phyloP scores from a whole-genome alignment of 2,888 invertebrate species.

The Netelia virgata region DNA sequence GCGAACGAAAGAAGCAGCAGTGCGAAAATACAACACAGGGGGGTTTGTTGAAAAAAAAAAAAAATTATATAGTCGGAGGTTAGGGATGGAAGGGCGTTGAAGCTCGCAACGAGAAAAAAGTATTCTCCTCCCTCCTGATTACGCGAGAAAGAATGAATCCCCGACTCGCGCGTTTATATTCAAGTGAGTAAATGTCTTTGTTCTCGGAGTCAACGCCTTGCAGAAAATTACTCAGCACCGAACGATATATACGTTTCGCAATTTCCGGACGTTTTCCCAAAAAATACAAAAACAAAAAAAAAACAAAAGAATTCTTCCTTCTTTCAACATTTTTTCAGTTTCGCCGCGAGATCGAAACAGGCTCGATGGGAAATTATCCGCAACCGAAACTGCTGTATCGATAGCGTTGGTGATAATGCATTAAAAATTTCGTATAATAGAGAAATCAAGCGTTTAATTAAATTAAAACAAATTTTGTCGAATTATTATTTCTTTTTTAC shows the following conservation, averaged over 20 bases:
- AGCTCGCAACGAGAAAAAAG: slow-evolving; percentile 49
- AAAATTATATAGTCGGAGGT: not conserved
- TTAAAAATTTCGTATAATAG: too few species aligned
- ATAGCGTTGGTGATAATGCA: too few species aligned
- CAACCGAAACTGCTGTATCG: too few species aligned
- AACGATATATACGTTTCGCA: slow-evolving; percentile 21
- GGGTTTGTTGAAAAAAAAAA: not conserved
- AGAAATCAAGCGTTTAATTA: not conserved
- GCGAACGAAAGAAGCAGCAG: slow-evolving; percentile 39
- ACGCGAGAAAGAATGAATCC: slow-evolving; percentile 49
- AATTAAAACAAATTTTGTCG: too few species aligned
- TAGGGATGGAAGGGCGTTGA: slow-evolving; percentile 2
- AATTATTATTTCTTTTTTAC: too few species aligned
- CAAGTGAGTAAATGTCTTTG: slow-evolving; percentile 55
- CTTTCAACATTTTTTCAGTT: not conserved
- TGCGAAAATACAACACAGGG: slow-evolving; percentile 35
- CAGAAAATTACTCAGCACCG: slow-evolving; percentile 42
- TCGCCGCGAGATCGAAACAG: slow-evolving; percentile 13
- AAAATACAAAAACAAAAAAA: not conserved
- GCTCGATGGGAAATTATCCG: slow-evolving; percentile 28
- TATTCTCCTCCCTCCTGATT: slow-evolving; percentile 53
- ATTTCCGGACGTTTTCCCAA: slow-evolving; percentile 35
- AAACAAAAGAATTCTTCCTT: not conserved
- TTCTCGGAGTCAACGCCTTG: slow-evolving; percentile 44
- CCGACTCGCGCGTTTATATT: slow-evolving; percentile 27